phyloP scores from a whole-genome alignment of 1,140 invertebrate species.

The Chrysoperla carnea region DNA sequence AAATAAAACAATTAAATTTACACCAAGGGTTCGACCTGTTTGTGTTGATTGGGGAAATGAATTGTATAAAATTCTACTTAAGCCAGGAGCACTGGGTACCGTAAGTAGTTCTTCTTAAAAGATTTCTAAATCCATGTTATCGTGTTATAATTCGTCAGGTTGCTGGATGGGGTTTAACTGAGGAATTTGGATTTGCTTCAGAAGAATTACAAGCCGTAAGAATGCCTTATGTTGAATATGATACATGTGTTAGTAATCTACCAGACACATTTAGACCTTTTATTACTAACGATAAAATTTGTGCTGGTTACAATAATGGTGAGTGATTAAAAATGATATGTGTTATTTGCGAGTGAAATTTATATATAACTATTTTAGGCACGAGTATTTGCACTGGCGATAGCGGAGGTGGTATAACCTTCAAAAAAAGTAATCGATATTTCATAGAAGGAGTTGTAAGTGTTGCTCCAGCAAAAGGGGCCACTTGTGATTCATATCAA shows the following conservation, averaged over 20 bases:
- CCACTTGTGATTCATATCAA: conserved; percentile 11
- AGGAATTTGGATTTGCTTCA: conserved; percentile 5
- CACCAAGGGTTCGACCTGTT: too few species aligned
- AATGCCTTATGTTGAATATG: conserved; percentile 13
- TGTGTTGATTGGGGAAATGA: too few species aligned
- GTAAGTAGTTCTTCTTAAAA: too few species aligned
- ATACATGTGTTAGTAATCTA: conserved; percentile 9
- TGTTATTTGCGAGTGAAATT: too few species aligned
- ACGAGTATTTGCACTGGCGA: conserved; percentile 20
- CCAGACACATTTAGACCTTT: conserved; percentile 13
- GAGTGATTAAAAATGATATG: background rate
- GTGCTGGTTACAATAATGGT: conserved; percentile 10
- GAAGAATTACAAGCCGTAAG: conserved; percentile 14
- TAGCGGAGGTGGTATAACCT: conserved; percentile 18
- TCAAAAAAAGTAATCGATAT: conserved; percentile 9
- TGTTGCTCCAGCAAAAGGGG: conserved; percentile 11
- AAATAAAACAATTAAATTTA: too few species aligned
- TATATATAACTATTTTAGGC: too few species aligned
- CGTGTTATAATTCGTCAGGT: too few species aligned
- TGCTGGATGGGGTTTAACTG: too few species aligned
- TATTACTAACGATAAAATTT: conserved; percentile 20
- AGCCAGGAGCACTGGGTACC: too few species aligned
- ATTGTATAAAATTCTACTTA: too few species aligned
- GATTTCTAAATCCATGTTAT: too few species aligned
- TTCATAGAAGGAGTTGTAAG: conserved; percentile 21